Conservation (phyloP, 1,140 invertebrate genomes). For the Drosophila parvula region DNA sequence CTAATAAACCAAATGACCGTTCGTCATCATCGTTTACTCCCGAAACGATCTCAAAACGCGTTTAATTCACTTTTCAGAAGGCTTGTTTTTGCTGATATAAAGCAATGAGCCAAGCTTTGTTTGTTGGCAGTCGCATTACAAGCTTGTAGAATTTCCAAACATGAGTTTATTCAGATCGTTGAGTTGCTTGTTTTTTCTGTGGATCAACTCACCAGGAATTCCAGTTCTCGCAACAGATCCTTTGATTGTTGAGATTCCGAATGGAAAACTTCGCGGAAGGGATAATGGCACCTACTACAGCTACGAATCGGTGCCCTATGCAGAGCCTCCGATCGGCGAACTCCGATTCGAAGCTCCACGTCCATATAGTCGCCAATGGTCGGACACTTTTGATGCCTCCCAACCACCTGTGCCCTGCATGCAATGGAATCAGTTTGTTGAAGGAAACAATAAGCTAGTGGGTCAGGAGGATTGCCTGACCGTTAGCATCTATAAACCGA, state of each 20-base stretch:
- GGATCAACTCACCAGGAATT: background rate
- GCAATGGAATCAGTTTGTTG: slow-evolving; percentile 70
- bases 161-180: slow-evolving; percentile 1
- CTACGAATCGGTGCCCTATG: slow-evolving; percentile 85
- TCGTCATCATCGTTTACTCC: slow-evolving; percentile 2
- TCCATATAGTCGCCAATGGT: slow-evolving; percentile 39
- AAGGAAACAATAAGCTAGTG: slow-evolving; percentile 23
- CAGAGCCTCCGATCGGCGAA: slow-evolving; percentile 84
- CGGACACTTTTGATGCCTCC: slow-evolving; percentile 49
- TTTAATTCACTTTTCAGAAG: slow-evolving; percentile 5
- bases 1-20: slow-evolving; percentile 3
- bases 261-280: slow-evolving; percentile 84
- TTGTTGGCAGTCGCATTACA: slow-evolving; percentile 10
- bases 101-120: slow-evolving; percentile 1
- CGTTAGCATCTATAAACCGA: slow-evolving; percentile 81
- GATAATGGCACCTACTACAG: slow-evolving; percentile 84
- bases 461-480: slow-evolving; percentile 83
- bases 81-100: slow-evolving; percentile 16
- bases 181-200: background rate
- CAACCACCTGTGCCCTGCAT: slow-evolving; percentile 39
- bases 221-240: background rate
- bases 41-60: slow-evolving; percentile 11
- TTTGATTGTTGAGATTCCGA: slow-evolving; percentile 14
- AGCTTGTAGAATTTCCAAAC: background rate
- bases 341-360: slow-evolving; percentile 81